Evolutionary conservation across 1,140 invertebrate genomes (phyloP).

Genomic region (Acarapis woodi): DNA sequence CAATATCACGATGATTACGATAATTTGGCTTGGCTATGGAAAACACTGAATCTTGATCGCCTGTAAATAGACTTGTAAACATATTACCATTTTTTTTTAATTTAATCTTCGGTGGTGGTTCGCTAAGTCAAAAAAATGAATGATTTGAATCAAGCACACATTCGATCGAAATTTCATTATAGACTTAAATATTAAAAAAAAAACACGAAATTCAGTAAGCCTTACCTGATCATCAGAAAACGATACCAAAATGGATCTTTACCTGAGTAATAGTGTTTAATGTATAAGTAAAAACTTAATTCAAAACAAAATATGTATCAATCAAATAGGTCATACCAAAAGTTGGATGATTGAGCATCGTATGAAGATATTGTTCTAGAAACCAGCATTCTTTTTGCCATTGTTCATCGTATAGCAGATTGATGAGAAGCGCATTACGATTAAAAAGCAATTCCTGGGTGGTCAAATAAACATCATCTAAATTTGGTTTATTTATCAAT

Average conservation of each 20-base stretch:
- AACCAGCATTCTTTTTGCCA: conserved; percentile 19
- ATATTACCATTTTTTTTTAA: conserved; percentile 1
- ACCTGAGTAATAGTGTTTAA: no score
- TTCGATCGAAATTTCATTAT: not conserved
- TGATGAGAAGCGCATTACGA: conserved; percentile 17
- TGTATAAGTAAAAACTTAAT: no score
- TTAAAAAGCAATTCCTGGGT: conserved; percentile 18
- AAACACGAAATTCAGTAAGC: no score
- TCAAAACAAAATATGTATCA: no score
- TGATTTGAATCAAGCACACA: no score
- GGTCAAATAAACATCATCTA: conserved; percentile 18
- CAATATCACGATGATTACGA: conserved; percentile 16
- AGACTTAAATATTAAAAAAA: no score
- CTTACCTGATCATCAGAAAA: no score
- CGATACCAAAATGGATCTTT: no score
- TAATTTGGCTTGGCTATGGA: conserved; percentile 2
- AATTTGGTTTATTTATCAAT: conserved; percentile 17
- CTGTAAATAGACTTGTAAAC: not conserved
- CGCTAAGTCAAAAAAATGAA: conserved; percentile 1
- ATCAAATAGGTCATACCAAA: conserved; percentile 1
- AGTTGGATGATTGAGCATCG: conserved; percentile 6
- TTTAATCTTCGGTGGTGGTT: conserved; percentile 4
- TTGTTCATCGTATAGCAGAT: conserved; percentile 19
- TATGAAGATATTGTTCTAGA: conserved; percentile 17
- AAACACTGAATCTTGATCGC: no score